Evolutionary conservation across 2,888 invertebrate genomes (phyloP), one percentile per base, ranked within the genome.

Genomic region (Yponomeuta sedellus): DNA sequence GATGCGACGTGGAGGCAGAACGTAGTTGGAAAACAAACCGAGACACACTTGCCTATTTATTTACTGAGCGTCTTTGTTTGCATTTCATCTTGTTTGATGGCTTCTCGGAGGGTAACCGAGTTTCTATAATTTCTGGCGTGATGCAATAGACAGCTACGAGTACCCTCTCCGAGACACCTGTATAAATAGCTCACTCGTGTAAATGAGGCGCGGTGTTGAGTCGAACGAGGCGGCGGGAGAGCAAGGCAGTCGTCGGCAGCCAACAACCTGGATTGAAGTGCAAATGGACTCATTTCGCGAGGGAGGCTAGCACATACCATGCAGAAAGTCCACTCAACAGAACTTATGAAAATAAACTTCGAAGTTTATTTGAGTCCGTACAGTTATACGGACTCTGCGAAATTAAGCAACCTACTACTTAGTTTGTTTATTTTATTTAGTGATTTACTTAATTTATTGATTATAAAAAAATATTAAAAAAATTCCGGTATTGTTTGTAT

Each of bases 241-340:
- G 34, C 34, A 8, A 86, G 44, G 44, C 87, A 88, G 88, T 84
- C 86, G 85, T 88, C 88, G 86, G 82, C 82, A 82, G 88, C 80
- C 85, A 81, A 79, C 77, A 80, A 88, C 88, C 88, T 88, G 88
- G 85, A 83, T 88, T 89, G 82, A 88, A 89, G 89, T 89, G 89
- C 83, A 89, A 89, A 89, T 89, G 85, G 87, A 88, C 85, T 88
- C 82, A 87, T 88, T 86, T 81, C 76, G 73, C 73, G n/a, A n/a
- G n/a, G 63, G 44, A 62, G 57, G 28, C 34, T 11, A n/a, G 56
- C 11, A 34, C n/a, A 25, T n/a, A 34, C 57, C 28, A 34, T 34
- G 34, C 10, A 34, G 34, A 34, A 34, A 34, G 34, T 34, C 6
- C 8, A 8, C 34, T 34, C 34, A 19, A n/a, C n/a, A 28, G 62